phyloP scores from a whole-genome alignment of 2,888 invertebrate genomes.

The Enchytraeus crypticus region DNA sequence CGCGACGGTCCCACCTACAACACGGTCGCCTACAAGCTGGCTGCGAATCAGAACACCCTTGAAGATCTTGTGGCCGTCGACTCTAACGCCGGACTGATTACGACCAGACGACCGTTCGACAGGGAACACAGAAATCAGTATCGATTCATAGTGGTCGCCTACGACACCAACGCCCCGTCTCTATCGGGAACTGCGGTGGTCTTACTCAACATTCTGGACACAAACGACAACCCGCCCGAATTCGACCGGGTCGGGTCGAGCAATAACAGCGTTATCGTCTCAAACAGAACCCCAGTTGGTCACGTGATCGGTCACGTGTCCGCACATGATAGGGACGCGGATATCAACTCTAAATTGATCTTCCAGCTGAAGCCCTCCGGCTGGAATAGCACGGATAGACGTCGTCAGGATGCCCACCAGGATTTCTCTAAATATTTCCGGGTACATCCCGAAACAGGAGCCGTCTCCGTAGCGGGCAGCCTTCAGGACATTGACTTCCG shows the following conservation, averaged over 20 bases:
- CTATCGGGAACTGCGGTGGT: slow-evolving; percentile 14
- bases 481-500: slow-evolving; percentile 6
- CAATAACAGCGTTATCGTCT: slow-evolving; percentile 16
- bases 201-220: slow-evolving; percentile 18
- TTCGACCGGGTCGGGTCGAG: slow-evolving; percentile 14
- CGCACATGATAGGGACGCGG: slow-evolving; percentile 16
- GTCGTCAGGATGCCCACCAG: slow-evolving; percentile 7
- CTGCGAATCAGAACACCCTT: neutral
- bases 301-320: slow-evolving; percentile 7
- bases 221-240: slow-evolving; percentile 23
- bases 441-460: neutral
- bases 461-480: neutral
- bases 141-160: slow-evolving; percentile 16
- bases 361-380: neutral
- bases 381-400: neutral
- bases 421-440: slow-evolving; percentile 2
- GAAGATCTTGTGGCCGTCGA: neutral
- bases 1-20: slow-evolving; percentile 12
- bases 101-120: slow-evolving; percentile 17
- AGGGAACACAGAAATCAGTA: slow-evolving; percentile 14
- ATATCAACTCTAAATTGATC: slow-evolving; percentile 9
- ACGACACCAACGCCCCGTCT: slow-evolving; percentile 7
- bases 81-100: slow-evolving; percentile 9
- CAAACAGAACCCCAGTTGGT: slow-evolving; percentile 11
- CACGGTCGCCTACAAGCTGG: slow-evolving; percentile 3